Conservation (phyloP, 1,140 invertebrate genomes). For the Brachionus calyciflorus region DNA sequence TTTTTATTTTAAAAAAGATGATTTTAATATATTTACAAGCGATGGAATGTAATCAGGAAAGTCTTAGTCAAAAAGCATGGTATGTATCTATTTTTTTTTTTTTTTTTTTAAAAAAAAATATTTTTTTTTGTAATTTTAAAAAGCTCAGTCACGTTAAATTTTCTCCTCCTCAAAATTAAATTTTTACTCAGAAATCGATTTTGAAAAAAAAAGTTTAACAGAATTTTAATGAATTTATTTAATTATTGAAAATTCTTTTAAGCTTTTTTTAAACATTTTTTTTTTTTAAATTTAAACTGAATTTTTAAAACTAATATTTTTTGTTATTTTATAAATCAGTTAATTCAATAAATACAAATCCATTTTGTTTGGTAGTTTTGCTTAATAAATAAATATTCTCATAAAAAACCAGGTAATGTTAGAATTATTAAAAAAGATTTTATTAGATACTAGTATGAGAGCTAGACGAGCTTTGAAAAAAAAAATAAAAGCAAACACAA, state of each 20-base stretch:
- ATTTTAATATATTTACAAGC: slow-evolving; percentile 92
- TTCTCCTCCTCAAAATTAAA: too few relatives aligned
- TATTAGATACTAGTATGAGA: too few relatives aligned
- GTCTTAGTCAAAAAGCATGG: slow-evolving; percentile 88
- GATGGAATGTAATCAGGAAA: slow-evolving; percentile 78
- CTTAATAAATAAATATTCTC: neutral
- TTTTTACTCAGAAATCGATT: neutral
- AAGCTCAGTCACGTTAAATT: too few relatives aligned
- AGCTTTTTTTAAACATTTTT: neutral
- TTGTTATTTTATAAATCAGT: neutral
- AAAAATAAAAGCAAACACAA: too few relatives aligned
- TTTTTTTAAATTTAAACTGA: too few relatives aligned
- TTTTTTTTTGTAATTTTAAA: too few relatives aligned
- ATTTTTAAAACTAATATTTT: neutral
- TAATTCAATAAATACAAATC: neutral
- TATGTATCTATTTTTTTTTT: slow-evolving; percentile 59
- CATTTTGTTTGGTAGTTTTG: neutral
- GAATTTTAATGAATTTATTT: neutral
- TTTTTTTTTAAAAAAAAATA: too few relatives aligned
- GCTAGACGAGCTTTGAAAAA: too few relatives aligned
- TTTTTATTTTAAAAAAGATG: too few relatives aligned
- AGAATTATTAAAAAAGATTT: too few relatives aligned
- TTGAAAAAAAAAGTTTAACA: neutral
- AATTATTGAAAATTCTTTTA: too few relatives aligned
- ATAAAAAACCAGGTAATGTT: too few relatives aligned